Evolutionary conservation across 2,113 vertebrate species (phyloP).

Genomic region (Brachypteracias leptosomus): DNA sequence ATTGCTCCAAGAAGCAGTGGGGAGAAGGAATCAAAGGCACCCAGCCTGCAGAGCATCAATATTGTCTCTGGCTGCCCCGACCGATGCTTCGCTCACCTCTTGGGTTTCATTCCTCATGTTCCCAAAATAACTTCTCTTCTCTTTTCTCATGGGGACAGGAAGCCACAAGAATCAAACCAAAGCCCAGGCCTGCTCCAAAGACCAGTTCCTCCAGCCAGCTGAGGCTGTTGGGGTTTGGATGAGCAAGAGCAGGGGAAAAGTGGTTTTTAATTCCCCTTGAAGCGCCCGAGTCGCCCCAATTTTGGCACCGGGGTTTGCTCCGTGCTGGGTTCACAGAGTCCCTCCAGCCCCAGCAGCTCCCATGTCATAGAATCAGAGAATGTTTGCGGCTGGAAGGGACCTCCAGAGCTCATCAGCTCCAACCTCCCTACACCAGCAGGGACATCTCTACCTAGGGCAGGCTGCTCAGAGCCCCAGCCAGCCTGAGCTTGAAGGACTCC

Average conservation of each 20-base stretch:
- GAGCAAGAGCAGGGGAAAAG: background rate
- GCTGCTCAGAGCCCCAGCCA: no score
- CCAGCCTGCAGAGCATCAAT: background rate
- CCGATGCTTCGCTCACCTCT: background rate
- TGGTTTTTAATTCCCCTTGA: background rate
- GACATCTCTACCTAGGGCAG: no score
- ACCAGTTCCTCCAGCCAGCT: background rate
- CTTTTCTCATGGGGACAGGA: background rate
- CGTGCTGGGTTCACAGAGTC: rapidly evolving
- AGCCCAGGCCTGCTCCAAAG: background rate
- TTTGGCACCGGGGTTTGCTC: background rate
- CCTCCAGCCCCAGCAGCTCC: background rate
- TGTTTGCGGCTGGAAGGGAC: no score
- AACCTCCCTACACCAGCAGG: no score
- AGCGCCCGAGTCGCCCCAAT: rapidly evolving
- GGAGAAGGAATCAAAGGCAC: slow-evolving; percentile 1
- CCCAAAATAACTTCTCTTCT: background rate
- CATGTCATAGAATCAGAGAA: no score
- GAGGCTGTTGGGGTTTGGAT: background rate
- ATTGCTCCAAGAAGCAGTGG: background rate
- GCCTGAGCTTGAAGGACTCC: no score
- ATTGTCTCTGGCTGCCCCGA: background rate
- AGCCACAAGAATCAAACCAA: background rate
- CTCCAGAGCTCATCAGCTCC: no score
- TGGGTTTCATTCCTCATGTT: background rate